Evolutionary conservation across 23 tunicate genomes (phyloP), one percentile per base, ranked within the genome.

Genomic region (Styela clava): DNA sequence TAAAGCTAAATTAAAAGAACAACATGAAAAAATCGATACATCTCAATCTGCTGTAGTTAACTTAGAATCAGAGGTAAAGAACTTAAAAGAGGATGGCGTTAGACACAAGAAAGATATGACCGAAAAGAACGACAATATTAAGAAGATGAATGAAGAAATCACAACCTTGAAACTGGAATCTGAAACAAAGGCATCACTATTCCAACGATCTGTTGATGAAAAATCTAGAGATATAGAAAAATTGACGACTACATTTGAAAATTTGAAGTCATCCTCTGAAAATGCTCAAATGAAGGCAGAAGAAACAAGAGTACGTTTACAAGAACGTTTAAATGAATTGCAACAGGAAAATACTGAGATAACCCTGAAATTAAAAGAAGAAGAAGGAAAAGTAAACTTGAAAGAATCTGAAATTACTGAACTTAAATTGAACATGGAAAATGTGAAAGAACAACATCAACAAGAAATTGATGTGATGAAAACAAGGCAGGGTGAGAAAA

Each of bases 161-260:
- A 67, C 78, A 32, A 74, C 87, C 3, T 84, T 77, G 70, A 71
- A 84, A 78, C 84, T 88, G 61, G 97, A 91, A 33, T 68, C 71
- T 22, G 89, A 85, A 32, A 83, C 52, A 35, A 78, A 82, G 16
- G 33, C 81, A 0, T 27, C 79, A 52, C 19, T 81, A 2, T 78
- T 91, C 18, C 72, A 78, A 74, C 29, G 87, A 83, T 69, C 89
- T 27, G 36, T 91, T 28, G 84, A 82, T 2, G 97, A 91, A 2
- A 86, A 83, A 65, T 74, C 61, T 18, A 83, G 79, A 73, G 90
- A 91, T 26, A 34, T 34, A 2, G 81, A 86, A 52, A 82, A 78
- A 33, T 22, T 79, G 19, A 65, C 73, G 24, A 31, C 78, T 44
- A 2, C 64, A 2, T 24, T 70, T 24, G 88, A 89, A 20, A 35